phyloP scores from a whole-genome alignment of 2,888 invertebrate genomes.

The Spisula subtruncata region DNA sequence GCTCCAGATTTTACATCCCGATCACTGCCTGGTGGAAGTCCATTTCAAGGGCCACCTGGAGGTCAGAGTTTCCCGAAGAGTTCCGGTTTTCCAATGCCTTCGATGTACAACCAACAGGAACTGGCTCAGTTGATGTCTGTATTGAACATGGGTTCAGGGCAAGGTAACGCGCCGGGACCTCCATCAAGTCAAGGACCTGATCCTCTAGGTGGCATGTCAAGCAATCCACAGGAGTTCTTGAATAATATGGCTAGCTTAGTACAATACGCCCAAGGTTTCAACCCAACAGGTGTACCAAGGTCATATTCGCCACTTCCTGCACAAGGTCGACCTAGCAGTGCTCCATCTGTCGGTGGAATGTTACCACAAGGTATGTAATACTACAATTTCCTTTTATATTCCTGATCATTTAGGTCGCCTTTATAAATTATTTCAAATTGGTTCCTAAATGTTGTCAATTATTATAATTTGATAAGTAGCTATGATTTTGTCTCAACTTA shows the following conservation, averaged over 20 bases:
- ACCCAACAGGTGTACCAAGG: constrained; percentile 72
- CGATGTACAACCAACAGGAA: constrained; percentile 73
- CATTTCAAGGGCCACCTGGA: constrained; percentile 44
- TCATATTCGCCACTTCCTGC: constrained; percentile 81
- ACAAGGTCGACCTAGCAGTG: constrained; percentile 84
- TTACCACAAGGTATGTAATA: constrained; percentile 83
- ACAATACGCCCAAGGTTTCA: constrained; percentile 73
- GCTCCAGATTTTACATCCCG: constrained; percentile 92
- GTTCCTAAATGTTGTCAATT: too few relatives aligned
- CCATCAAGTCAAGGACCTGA: constrained; percentile 62
- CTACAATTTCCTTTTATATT: too few relatives aligned
- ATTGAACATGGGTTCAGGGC: constrained; percentile 61
- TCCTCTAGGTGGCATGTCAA: constrained; percentile 68
- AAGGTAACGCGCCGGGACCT: constrained; percentile 49
- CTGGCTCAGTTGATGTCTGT: constrained; percentile 73
- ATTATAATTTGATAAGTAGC: too few relatives aligned
- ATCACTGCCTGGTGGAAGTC: constrained; percentile 48
- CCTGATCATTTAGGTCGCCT: too few relatives aligned
- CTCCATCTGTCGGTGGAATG: constrained; percentile 82
- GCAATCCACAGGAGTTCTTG: constrained; percentile 74
- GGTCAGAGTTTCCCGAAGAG: constrained; percentile 46
- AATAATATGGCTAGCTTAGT: constrained; percentile 75
- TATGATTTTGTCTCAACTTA: too few relatives aligned
- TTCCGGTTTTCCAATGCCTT: constrained; percentile 62
- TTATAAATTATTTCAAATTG: too few relatives aligned